Evolutionary conservation across 2,113 vertebrate species (phyloP), one percentile per base, ranked within the genome.

Genomic region (Clarias magur): DNA sequence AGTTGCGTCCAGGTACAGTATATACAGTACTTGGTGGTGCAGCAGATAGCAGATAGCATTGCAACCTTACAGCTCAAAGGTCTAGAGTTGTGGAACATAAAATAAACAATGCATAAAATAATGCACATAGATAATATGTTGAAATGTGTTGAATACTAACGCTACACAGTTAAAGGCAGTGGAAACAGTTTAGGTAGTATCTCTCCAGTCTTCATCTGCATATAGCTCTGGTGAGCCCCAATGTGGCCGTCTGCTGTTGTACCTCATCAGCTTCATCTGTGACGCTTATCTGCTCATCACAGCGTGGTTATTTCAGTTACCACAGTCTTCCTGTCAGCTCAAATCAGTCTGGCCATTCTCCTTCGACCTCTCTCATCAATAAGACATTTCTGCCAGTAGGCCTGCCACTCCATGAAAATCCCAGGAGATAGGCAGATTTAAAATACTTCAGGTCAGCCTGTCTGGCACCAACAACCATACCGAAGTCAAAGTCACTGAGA

Each of bases 261-360:
- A 78, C 48, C 53, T 15, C 21, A 59, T 59, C 76, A 16, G 57
- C 15, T 25, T 56, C 25, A 79, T 57, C 76, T 79, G 76, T 27
- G 76, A 79, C 57, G 76, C 15, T 79, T 79, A 57, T 79, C 53
- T 57, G 15, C n/a, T 79, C 76, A 57, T 13, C 53, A 54, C 75
- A 56, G 53, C 19, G 53, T 57, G 15, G 53, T 57, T 56, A 54
- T 79, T 56, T 79, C n/a, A 30, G 76, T 56, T 56, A 79, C 53
- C 15, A 57, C 30, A 57, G 9, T 79, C 76, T 79, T 57, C 76
- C 76, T 79, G 53, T 57, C 76, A 57, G 53, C 76, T 79, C n/a
- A 79, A 57, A 79, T 79, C 53, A 57, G 53, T 19, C 76, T 79
- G 76, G 25, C 76, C n/a, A 80, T 80, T 59, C 76, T 80, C 54